Evolutionary conservation across 2,888 invertebrate genomes (phyloP).

Genomic region (Isoperla grammatica): DNA sequence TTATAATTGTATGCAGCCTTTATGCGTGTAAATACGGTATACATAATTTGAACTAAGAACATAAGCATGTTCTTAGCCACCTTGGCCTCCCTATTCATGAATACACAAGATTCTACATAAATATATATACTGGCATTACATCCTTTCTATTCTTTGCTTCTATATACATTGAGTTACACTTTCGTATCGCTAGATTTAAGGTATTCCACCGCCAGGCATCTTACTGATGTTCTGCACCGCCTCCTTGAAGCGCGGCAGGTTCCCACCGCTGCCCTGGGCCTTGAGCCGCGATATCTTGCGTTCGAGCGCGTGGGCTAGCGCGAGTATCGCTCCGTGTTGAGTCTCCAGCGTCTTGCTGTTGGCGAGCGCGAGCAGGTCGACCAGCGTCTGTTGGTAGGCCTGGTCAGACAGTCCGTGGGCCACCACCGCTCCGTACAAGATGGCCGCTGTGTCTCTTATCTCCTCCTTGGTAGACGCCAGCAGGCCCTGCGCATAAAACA

Average conservation of each 20-base stretch:
- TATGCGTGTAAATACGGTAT: too few species aligned
- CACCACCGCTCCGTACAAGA: conserved; percentile 68
- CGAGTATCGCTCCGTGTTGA: conserved; percentile 72
- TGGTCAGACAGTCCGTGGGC: conserved; percentile 50
- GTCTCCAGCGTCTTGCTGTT: conserved; percentile 50
- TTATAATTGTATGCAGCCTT: too few species aligned
- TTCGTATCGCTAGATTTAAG: too few species aligned
- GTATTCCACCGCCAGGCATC: too few species aligned
- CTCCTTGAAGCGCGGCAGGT: conserved; percentile 55
- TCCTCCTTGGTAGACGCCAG: conserved; percentile 70
- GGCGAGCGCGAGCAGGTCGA: conserved; percentile 42
- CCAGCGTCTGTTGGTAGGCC: conserved; percentile 52
- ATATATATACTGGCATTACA: too few species aligned
- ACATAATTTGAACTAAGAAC: too few species aligned
- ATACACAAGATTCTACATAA: too few species aligned
- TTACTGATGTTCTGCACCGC: conserved; percentile 56
- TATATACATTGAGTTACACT: too few species aligned
- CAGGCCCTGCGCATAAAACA: conserved; percentile 45
- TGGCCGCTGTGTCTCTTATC: conserved; percentile 64
- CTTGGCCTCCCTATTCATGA: too few species aligned
- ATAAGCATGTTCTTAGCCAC: too few species aligned
- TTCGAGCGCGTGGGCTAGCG: conserved; percentile 65
- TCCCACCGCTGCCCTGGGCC: conserved; percentile 37
- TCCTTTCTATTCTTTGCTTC: too few species aligned
- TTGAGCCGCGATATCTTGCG: conserved; percentile 53